Evolutionary conservation across 2,888 invertebrate species (phyloP), one percentile per base, ranked within the genome.

Genomic region (Monopis laevigella): DNA sequence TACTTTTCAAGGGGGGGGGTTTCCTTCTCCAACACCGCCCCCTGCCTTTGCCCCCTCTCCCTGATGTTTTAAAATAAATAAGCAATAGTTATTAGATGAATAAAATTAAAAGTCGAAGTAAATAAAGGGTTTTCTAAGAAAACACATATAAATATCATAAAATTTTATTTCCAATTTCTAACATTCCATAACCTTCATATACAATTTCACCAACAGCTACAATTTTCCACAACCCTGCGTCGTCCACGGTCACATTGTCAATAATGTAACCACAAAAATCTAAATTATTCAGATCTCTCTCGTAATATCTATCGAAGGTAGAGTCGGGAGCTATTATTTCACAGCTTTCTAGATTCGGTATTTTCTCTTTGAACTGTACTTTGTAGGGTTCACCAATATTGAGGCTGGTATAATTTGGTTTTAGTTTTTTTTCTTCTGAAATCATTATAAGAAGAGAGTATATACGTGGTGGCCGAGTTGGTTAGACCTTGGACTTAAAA

Each of bases 201-300:
- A 67, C 56, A 2, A 77, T 65, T 14, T 48, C 58, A 0, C 74
- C 75, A 0, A 75, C 60, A 0, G 59, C 78, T 0, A 56, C 47
- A 2, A 78, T 62, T 2, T n/a, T 52, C 77, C 77, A 78, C 0
- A 43, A 1, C 0, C 77, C 78, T 6, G 48, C 47, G 29, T 78
- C 77, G 0, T 46, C 32, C 11, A 28, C 44, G 0, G 65, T 70
- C 1, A 75, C 45, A 43, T 75, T 70, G 0, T 51, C 53, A 4
- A 78, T 43, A 0, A 52, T 41, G 32, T 60, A 78, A 1, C 58
- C 62, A 43, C 78, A 78, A 4, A 43, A 51, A 7, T 53, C 50
- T 39, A 52, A 43, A 2, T 63, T 46, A 13, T 53, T 44, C 3
- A 41, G 40, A 5, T 46, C 48, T 39, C 58, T 53, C 10, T 62